Conservation (phyloP, 2,113 vertebrate species). For the Cervus canadensis region DNA sequence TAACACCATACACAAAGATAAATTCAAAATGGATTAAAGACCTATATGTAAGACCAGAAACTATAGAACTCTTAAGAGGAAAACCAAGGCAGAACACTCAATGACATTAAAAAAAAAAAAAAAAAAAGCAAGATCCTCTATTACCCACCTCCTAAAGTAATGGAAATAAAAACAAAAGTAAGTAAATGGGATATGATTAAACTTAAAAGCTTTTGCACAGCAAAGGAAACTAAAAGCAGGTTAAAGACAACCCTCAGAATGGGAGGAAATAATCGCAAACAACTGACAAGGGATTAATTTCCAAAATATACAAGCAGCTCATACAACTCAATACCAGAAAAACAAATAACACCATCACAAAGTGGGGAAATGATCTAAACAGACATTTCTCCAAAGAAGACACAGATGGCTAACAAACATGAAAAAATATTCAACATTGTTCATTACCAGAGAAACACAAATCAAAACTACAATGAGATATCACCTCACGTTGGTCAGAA, state of each 20-base stretch:
- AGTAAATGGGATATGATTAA: not conserved
- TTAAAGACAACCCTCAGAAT: not conserved
- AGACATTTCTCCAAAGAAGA: not conserved
- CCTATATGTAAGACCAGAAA: not conserved
- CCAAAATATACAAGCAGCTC: not conserved
- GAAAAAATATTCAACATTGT: not conserved
- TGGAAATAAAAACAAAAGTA: not conserved
- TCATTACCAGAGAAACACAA: not conserved
- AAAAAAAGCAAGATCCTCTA: not conserved
- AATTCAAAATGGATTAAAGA: not conserved
- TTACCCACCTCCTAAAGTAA: not conserved
- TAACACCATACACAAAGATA: not conserved
- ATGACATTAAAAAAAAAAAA: not conserved
- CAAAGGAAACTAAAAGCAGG: not conserved
- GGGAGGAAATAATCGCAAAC: not conserved
- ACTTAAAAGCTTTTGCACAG: not conserved
- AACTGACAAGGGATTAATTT: not conserved
- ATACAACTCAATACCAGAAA: not conserved
- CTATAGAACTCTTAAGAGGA: not conserved
- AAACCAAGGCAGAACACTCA: not conserved
- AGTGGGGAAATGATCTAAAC: not conserved
- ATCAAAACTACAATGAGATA: not conserved
- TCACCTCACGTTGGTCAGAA: not conserved
- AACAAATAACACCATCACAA: not conserved
- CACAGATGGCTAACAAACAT: not conserved